Evolutionary conservation across 2,888 invertebrate species (phyloP), one percentile per base, ranked within the genome.

Genomic region (Macrostomum cliftonense): DNA sequence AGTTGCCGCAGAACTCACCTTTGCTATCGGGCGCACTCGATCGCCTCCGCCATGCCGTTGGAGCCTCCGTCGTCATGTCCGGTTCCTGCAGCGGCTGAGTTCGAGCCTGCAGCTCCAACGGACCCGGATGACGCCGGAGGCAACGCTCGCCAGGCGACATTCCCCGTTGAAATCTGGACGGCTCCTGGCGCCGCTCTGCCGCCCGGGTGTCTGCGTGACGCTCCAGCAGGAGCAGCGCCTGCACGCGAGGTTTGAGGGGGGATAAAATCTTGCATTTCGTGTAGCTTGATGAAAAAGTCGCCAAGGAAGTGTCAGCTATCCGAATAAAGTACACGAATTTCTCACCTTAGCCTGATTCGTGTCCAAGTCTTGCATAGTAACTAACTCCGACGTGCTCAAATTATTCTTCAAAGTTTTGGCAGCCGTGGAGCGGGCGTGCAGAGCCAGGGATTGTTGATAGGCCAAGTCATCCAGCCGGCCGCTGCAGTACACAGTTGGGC

Each of bases 321-420:
- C n/a, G n/a, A n/a, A n/a, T n/a, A n/a, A n/a, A n/a, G n/a, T n/a
- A n/a, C n/a, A n/a, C n/a, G n/a, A 2, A 14, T n/a, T 21, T 12
- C 28, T 46, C 55, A 68, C 68, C 61, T 66, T 67, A 50, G 62
- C 59, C 49, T 65, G 59, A 51, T 57, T 58, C 13, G 59, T 55
- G 42, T 64, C 60, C 17, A 64, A 56, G 54, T 61, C 64, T 46
- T 54, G 57, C 46, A 64, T 61, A 37, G 65, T 64, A 57, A 62
- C 58, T 28, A 63, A 57, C 55, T 70, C 70, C n/a, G 67, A 65
- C 40, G 59, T 59, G 39, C 61, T 54, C 14, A 70, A 57, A 53
- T 70, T 70, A 51, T 65, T 68, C 57, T 68, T 68, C n/a, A 70
- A 57, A 14, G 67, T 57, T 53, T 63, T 61, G 9, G 68, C 57